Evolutionary conservation across 2,797 vertebrate species (phyloP), one percentile per base, ranked within the genome.

Genomic region (Poecilia picta): DNA sequence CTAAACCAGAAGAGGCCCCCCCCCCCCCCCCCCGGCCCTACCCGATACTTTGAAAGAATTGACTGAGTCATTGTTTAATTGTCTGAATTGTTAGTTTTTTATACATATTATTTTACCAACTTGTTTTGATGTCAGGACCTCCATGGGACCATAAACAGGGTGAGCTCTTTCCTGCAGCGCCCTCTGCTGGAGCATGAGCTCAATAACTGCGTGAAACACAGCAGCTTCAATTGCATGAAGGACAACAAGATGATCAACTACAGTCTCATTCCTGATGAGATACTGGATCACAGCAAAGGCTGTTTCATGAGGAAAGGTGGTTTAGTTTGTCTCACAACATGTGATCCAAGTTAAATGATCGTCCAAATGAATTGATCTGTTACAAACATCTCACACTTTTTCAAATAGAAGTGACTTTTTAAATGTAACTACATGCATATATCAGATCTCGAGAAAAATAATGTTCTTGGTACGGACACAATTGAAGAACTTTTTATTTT

Each of bases 301-400:
- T 73, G 81, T 73, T 98, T 98, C 94, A 96, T 98, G 96, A 95
- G 97, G 76, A 97, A 97, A 93, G 97, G 97, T 97, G 20, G 45
- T 31, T 57, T 51, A 64, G 0, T 33, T 59, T 59, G n/a, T 20
- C n/a, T 36, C 13, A 80, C 39, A 41, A n/a, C 12, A 70, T 43
- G 39, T 12, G 36, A 68, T 43, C 39, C 66, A 45, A 45, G 68
- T n/a, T 71, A 16, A 71, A 71, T n/a, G 12, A 71, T 41, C 64
- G 8, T 68, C 18, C 12, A 64, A 5, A 23, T 23, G 10, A 68
- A 64, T 39, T 3, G 39, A 68, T 23, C 20, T n/a, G 39, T 25
- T 43, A 13, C n/a, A 43, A 68, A 43, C 12, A 13, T 70, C 20
- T 41, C 62, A 23, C 3, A 39, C 23, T 15, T 41, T 70, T n/a